Evolutionary conservation across 1,140 invertebrate genomes (phyloP).

Genomic region (Teleopsis dalmanni): DNA sequence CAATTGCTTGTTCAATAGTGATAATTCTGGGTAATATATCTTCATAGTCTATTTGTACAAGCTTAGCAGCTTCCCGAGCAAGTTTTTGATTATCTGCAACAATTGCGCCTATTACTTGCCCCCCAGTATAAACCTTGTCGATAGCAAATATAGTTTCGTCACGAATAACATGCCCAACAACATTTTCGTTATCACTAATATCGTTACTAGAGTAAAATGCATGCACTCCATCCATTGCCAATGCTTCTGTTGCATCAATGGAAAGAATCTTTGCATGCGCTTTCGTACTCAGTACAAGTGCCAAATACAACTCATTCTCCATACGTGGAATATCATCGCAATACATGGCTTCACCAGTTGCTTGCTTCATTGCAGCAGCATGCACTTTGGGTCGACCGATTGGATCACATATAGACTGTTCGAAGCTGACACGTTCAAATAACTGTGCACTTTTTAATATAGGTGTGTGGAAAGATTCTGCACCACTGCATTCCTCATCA

Average conservation of each 20-base stretch:
- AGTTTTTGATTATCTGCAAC: conserved; percentile 63
- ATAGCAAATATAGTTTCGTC: conserved; percentile 73
- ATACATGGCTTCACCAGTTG: conserved; percentile 86
- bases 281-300: conserved; percentile 68
- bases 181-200: conserved; percentile 55
- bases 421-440: conserved; percentile 60
- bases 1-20: conserved; percentile 79
- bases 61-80: conserved; percentile 65
- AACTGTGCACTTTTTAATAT: conserved; percentile 69
- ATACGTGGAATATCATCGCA: conserved; percentile 77
- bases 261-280: conserved; percentile 71
- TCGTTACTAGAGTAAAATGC: conserved; percentile 67
- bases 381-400: conserved; percentile 79
- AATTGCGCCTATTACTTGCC: conserved; percentile 72
- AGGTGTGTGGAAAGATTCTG: conserved; percentile 56
- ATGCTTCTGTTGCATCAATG: conserved; percentile 64
- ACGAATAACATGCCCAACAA: conserved; percentile 60
- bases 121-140: conserved; percentile 61
- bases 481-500: conserved; percentile 47
- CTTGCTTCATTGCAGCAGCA: conserved; percentile 77
- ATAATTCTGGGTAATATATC: conserved; percentile 67
- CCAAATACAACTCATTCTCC: conserved; percentile 67
- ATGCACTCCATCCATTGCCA: conserved; percentile 64
- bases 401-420: conserved; percentile 58
- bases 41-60: conserved; percentile 70